Base-by-base conservation (phyloP, 2,797 vertebrate species). In the Tenualosa thibaudeaui region DNA sequence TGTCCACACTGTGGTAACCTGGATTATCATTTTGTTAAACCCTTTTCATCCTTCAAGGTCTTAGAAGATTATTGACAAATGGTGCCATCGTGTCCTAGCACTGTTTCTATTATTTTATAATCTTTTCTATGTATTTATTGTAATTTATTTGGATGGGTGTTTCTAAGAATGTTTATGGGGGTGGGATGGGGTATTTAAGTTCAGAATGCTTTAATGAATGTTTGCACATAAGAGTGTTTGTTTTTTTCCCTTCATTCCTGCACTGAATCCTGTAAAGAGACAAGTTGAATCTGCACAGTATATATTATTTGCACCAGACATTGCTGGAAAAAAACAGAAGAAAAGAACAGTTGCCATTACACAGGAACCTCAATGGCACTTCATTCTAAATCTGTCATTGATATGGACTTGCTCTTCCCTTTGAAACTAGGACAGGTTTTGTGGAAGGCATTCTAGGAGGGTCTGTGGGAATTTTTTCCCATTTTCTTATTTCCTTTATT, bases 11-110 rank as follows among this genome's bases (percentile, higher is more conserved):
- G 98, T 88, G 98, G 98, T 89, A 99, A 99, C 93, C 95, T 99
- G 96, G 98, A 99, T 97, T 99, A 99, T 96, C 98, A 99, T 94
- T 99, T 99, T 84, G 98, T 99, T 92, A 99, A 99, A 96, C 98
- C 98, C 88, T 99, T 99, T 94, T 99, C 98, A 91, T 99, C 98
- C 88, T 99, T 96, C 93, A 99, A 99, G 97, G 98, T 99, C 89
- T 95, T 99, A 3, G 98, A 99, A 94, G 98, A 98, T 94, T 99
- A 99, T 99, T 99, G 98, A 99, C 97, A 95, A 97, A 97, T 95
- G 97, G 95, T 97, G 96, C 96, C 91, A 92, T 92, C 96, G 96
- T 97, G 95, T 96, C 96, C 94, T 98, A 97, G 97, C 93, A 87
- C 82, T 89, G 89, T 92, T 92, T 88, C 88, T 90, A 89, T 86